phyloP scores from a whole-genome alignment of 2,797 vertebrate genomes.

The Ceyx erithaca region DNA sequence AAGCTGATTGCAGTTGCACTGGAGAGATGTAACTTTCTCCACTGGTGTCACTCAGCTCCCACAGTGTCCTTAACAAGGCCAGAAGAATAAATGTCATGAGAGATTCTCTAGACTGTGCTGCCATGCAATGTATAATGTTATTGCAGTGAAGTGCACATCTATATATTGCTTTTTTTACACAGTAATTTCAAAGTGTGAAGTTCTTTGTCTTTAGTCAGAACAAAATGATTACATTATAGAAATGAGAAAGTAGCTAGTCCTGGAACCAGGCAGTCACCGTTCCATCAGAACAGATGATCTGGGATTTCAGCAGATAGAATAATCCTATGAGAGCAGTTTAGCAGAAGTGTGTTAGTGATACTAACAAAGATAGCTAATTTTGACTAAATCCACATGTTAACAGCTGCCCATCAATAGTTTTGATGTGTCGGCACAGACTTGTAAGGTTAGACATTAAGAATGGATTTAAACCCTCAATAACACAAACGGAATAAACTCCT shows the following conservation, averaged over 20 bases:
- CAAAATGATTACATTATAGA: neutral
- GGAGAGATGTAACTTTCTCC: neutral
- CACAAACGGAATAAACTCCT: neutral
- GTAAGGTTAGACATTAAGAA: neutral
- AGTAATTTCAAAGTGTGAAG: neutral
- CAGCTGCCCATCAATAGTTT: neutral
- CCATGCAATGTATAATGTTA: rapidly evolving
- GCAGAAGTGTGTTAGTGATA: neutral
- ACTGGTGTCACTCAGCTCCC: neutral
- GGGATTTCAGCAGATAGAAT: neutral
- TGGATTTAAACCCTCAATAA: neutral
- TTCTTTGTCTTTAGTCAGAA: neutral
- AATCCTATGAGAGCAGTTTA: neutral
- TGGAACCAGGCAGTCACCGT: neutral
- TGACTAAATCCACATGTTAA: rapidly evolving
- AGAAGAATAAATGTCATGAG: neutral
- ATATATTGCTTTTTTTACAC: neutral
- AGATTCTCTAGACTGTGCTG: neutral
- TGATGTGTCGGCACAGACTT: neutral
- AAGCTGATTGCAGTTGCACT: neutral
- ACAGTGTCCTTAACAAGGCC: neutral
- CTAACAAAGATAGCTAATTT: neutral
- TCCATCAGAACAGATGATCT: neutral
- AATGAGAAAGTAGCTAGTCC: neutral
- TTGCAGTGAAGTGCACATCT: neutral